Base-by-base conservation (phyloP, 2,888 invertebrate genomes). In the Seira ritae region DNA sequence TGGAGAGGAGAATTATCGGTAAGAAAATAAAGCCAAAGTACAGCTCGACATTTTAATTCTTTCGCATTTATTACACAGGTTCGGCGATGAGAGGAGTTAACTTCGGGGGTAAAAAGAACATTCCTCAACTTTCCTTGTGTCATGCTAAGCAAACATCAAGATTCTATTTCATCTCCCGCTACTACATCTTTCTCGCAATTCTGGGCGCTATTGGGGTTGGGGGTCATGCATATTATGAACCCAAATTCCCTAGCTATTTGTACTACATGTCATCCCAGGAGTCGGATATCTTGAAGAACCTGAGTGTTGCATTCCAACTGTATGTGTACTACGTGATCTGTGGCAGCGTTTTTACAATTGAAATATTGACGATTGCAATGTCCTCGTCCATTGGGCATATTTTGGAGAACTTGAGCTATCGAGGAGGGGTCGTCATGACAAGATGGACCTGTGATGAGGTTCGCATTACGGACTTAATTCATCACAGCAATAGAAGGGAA, bases 391-490 rank as follows among this genome's bases (percentile, higher is more conserved):
- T 85, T 0, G 85, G 69, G 0, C 85, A 85, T 24, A 84, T 84
- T 31, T 60, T 85, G 31, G 85, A 85, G 23, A 85, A 80, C 24
- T 42, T 85, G 15, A 84, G 84, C 70, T 85, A 85, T 23, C 60
- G 81, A 12, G 85, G 73, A 2, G 85, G 85, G 0, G 85, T 85
- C 1, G 85, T 85, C 15, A 85, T 85, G 85, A 74, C 74, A 19
- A 72, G 85, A 20, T 85, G 85, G 85, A 66, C 69, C 0, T 85
- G 85, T 62, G 85, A 85, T 31, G 77, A 80, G 23, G 37, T 55
- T 6, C 74, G 22, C 10, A 70, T 85, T 3, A 70, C 74, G n/a
- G 85, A 85, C 46, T 71, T 85, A 1, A 46, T 85, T n/a, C 69
- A 76, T 22, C 50, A 71, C 2, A 66, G 6, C 4, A 46, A 50